A percentile compares a stretch with the other conserved stretches of the same genome.
Evolutionary conservation across 1,140 invertebrate genomes (phyloP).

Genomic region (Cydia amplana): DNA sequence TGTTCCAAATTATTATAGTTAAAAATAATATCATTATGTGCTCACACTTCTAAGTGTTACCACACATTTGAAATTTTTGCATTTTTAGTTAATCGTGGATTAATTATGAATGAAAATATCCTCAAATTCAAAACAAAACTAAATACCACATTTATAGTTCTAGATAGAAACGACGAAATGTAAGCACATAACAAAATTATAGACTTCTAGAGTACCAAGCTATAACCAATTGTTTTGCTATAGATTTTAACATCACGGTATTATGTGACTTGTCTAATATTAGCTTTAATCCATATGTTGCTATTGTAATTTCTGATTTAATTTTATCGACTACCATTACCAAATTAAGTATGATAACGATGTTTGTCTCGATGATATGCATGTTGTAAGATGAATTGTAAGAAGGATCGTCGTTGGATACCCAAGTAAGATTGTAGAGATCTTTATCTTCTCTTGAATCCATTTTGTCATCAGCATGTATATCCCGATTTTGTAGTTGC

Average conservation of each 20-base stretch:
- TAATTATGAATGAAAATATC: neutral
- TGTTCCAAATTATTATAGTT: constrained; percentile 56
- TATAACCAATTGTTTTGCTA: constrained; percentile 74
- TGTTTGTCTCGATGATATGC: constrained; percentile 53
- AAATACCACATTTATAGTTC: neutral
- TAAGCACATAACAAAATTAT: constrained; percentile 51
- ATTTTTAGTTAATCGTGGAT: too few species aligned
- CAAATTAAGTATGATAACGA: constrained; percentile 38
- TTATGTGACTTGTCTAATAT: constrained; percentile 58
- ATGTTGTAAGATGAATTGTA: constrained; percentile 63
- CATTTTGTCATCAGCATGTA: constrained; percentile 61
- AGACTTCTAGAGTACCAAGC: constrained; percentile 70
- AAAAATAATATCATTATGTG: constrained; percentile 45
- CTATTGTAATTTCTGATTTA: constrained; percentile 63
- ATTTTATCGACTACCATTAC: constrained; percentile 42
- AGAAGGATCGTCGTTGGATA: constrained; percentile 77
- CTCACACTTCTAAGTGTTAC: constrained; percentile 49
- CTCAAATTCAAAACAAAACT: neutral
- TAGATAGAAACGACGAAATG: constrained; percentile 38
- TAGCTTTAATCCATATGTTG: constrained; percentile 73
- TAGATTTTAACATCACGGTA: constrained; percentile 70
- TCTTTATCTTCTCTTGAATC: constrained; percentile 59
- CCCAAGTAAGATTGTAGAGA: constrained; percentile 69
- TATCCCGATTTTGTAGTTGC: constrained; percentile 42
- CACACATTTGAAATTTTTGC: too few species aligned